These are phyloP conservation scores for Phaethornis superciliosus DNA, from an alignment of 2,113 vertebrate species.

Conservation along the genomic window DNA sequence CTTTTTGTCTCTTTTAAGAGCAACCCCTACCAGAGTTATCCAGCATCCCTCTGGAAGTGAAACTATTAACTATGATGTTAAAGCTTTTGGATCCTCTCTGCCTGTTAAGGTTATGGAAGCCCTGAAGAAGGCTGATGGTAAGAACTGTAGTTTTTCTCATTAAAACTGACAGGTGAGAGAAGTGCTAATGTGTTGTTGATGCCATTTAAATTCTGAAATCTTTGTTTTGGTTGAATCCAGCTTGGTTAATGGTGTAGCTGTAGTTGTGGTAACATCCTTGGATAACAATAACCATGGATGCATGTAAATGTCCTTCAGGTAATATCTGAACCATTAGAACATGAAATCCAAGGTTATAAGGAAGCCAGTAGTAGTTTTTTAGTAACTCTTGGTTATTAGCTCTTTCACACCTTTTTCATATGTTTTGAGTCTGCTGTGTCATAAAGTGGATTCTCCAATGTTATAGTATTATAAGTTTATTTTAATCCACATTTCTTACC, in stretches of 20 bases:
- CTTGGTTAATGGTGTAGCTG: background rate
- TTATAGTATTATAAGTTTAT: too few relatives aligned
- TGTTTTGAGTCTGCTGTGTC: background rate
- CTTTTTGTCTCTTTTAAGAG: constrained; percentile 71
- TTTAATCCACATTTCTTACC: background rate
- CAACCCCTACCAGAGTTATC: constrained; percentile 83
- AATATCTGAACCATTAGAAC: background rate
- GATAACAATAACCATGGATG: background rate
- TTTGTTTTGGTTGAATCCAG: background rate
- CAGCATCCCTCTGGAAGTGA: constrained; percentile 83
- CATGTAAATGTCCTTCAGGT: background rate
- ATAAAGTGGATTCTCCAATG: background rate
- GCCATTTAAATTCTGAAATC: background rate
- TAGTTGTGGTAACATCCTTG: background rate
- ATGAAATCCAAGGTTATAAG: background rate
- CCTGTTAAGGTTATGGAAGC: constrained; percentile 97
- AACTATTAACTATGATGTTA: constrained; percentile 87
- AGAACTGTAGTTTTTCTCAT: background rate
- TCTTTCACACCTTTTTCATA: background rate
- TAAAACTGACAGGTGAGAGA: background rate
- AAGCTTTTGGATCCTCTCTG: constrained; percentile 90
- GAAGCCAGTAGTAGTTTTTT: background rate
- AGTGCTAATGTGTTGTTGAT: background rate
- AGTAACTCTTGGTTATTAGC: background rate
- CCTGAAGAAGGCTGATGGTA: constrained; percentile 87